Conservation (phyloP, 2,797 vertebrate genomes). For the Cynodonichthys magdalenae region DNA sequence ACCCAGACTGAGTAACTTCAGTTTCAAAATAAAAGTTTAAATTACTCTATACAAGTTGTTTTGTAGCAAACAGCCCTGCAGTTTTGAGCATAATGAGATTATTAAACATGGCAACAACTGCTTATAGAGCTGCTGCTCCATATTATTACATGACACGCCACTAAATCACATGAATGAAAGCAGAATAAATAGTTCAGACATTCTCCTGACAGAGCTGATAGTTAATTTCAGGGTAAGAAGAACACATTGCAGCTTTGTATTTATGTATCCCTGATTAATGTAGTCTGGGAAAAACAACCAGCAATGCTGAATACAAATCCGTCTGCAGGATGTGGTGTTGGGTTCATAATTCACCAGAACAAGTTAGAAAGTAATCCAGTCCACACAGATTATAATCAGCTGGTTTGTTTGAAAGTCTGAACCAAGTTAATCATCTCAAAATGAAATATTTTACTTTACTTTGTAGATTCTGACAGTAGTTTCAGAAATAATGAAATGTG, state of each 20-base stretch:
- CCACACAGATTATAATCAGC: not conserved
- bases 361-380: not conserved
- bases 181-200: not conserved
- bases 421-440: not conserved
- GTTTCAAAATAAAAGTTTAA: slow-evolving; percentile 8
- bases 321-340: not conserved
- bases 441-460: not conserved
- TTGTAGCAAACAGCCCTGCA: slow-evolving; percentile 33
- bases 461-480: too few relatives aligned
- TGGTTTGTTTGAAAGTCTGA: not conserved
- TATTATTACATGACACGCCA: slow-evolving; percentile 17
- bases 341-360: not conserved
- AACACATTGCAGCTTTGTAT: not conserved
- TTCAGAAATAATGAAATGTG: too few relatives aligned
- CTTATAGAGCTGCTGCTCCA: slow-evolving; percentile 26
- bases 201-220: not conserved
- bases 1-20: slow-evolving; percentile 13
- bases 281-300: not conserved
- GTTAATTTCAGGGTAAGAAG: not conserved
- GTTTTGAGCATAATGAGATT: slow-evolving; percentile 50
- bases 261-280: not conserved
- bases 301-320: not conserved
- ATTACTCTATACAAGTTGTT: slow-evolving; percentile 13
- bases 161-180: slow-evolving; percentile 10
- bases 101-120: slow-evolving; percentile 37